Evolutionary conservation across 2,797 vertebrate species (phyloP).

Genomic region (Epinephelus malabaricus): DNA sequence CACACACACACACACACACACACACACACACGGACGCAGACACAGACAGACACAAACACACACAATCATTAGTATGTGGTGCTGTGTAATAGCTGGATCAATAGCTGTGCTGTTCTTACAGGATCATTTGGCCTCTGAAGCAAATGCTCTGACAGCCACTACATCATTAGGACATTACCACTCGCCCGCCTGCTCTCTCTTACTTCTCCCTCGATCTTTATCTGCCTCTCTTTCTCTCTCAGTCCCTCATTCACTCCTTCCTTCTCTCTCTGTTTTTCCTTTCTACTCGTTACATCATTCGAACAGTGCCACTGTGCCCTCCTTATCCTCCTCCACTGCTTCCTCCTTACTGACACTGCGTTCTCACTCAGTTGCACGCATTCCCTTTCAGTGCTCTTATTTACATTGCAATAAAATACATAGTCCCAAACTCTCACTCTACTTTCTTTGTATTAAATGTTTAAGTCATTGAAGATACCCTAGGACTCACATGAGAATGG

Average conservation of each 20-base stretch:
- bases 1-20: neutral
- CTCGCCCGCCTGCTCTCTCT: slow-evolving; percentile 34
- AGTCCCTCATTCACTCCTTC: slow-evolving; percentile 16
- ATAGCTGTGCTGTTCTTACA: slow-evolving; percentile 81
- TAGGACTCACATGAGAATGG: neutral
- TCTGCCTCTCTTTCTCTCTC: slow-evolving; percentile 19
- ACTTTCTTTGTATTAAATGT: neutral
- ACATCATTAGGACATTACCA: slow-evolving; percentile 85
- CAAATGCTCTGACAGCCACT: slow-evolving; percentile 79
- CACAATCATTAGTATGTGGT: slow-evolving; percentile 69
- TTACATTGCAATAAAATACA: neutral
- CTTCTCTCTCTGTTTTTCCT: slow-evolving; percentile 28
- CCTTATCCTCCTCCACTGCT: neutral
- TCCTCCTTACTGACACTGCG: slow-evolving; percentile 1
- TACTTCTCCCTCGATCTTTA: slow-evolving; percentile 10
- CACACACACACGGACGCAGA: slow-evolving; percentile 1
- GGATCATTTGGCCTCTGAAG: slow-evolving; percentile 82
- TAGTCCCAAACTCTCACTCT: neutral
- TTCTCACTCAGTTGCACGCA: neutral
- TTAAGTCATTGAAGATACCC: neutral
- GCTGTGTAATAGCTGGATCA: slow-evolving; percentile 74
- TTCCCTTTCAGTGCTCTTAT: neutral
- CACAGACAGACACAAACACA: slow-evolving; percentile 35
- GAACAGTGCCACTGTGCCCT: slow-evolving; percentile 5
- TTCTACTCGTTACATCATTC: slow-evolving; percentile 29